Percentiles rank a stretch among this genome's conserved stretches.
phyloP scores from a whole-genome alignment of 2,888 invertebrate genomes.

The Salpingus planirostris region DNA sequence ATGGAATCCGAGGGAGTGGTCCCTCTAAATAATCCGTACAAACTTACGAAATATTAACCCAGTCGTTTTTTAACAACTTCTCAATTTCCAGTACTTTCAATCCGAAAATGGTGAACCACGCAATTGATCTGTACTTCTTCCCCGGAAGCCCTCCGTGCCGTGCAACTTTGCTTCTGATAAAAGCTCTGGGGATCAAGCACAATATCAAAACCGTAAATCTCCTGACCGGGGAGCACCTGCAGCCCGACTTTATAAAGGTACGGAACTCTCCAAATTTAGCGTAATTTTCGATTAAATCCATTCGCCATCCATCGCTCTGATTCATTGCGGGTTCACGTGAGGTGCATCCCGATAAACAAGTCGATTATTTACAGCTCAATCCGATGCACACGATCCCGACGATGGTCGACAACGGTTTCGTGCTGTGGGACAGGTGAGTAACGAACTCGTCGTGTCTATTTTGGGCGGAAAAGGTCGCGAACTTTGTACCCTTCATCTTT shows the following conservation, averaged over 20 bases:
- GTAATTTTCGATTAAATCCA: neutral
- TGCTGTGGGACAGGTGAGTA: conserved; percentile 57
- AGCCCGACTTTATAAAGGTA: conserved; percentile 61
- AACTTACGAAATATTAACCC: conserved; percentile 7
- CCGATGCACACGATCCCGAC: conserved; percentile 66
- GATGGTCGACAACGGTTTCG: conserved; percentile 61
- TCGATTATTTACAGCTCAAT: conserved; percentile 49
- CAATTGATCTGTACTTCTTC: conserved; percentile 56
- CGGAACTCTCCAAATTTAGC: neutral
- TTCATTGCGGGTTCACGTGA: conserved; percentile 1
- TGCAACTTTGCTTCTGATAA: conserved; percentile 54
- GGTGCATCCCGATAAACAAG: too few relatives aligned
- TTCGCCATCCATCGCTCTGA: neutral
- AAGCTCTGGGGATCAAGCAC: conserved; percentile 54
- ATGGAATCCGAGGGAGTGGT: conserved; percentile 36
- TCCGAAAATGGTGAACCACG: conserved; percentile 24
- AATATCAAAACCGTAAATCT: conserved; percentile 56
- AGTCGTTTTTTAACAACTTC: neutral
- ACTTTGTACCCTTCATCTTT: too few relatives aligned
- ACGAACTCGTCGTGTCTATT: too few relatives aligned
- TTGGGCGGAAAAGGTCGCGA: too few relatives aligned
- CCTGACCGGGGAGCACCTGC: conserved; percentile 52
- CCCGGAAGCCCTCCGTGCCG: conserved; percentile 55
- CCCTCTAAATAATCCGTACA: conserved; percentile 29
- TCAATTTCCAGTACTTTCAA: conserved; percentile 25